These are phyloP conservation scores for Rugalucina vietnamica DNA, from an alignment of 2,888 invertebrate genomes.

Conservation along the genomic window DNA sequence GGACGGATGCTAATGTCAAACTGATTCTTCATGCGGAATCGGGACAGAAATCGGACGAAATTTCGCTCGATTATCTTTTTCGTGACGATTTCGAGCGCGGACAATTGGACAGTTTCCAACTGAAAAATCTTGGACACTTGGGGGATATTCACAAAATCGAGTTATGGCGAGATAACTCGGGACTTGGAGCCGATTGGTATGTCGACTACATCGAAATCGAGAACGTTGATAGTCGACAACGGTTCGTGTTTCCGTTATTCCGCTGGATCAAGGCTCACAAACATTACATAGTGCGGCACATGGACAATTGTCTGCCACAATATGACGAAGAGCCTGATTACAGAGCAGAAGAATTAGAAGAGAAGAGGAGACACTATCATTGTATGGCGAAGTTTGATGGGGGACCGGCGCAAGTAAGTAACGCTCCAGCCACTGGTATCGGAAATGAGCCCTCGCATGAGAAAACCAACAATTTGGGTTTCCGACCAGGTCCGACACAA, in stretches of 20 bases:
- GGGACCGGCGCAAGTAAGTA: slow-evolving; percentile 68
- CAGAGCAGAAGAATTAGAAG: slow-evolving; percentile 80
- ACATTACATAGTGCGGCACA: slow-evolving; percentile 80
- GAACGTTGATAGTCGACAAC: slow-evolving; percentile 57
- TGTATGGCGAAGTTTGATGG: slow-evolving; percentile 58
- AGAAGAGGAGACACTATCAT: slow-evolving; percentile 78
- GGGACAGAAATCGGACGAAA: slow-evolving; percentile 73
- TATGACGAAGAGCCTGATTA: slow-evolving; percentile 80
- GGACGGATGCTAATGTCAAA: slow-evolving; percentile 83
- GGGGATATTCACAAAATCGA: slow-evolving; percentile 76
- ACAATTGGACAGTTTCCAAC: slow-evolving; percentile 77
- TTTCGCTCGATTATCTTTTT: slow-evolving; percentile 80
- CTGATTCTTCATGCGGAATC: slow-evolving; percentile 80
- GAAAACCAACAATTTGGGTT: no score
- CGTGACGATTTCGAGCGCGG: slow-evolving; percentile 81
- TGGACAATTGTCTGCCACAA: slow-evolving; percentile 83
- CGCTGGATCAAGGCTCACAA: slow-evolving; percentile 82
- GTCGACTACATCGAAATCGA: slow-evolving; percentile 78
- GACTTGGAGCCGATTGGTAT: slow-evolving; percentile 82
- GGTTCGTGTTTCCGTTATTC: slow-evolving; percentile 81
- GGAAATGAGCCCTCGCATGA: no score
- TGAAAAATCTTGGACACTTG: slow-evolving; percentile 42
- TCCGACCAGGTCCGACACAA: no score
- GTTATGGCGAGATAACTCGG: slow-evolving; percentile 82
- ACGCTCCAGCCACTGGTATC: no score